Evolutionary conservation across 1,140 invertebrate genomes (phyloP).

Genomic region (Ips nitidus): DNA sequence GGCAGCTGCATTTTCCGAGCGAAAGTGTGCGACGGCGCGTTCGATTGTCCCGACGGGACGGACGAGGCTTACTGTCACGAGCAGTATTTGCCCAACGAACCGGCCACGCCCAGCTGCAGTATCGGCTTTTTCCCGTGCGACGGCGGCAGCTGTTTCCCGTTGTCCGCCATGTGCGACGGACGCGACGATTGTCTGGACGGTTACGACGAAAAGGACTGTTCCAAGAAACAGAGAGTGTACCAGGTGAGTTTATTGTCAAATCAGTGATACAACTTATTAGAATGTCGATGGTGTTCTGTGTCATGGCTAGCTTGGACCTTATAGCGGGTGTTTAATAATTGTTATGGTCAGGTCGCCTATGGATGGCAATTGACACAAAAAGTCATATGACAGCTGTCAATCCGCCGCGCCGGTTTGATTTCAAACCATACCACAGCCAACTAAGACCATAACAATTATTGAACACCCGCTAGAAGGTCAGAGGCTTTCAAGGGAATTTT

Average conservation of each 20-base stretch:
- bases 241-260: constrained; percentile 45
- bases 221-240: constrained; percentile 55
- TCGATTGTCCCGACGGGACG: constrained; percentile 75
- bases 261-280: too few species aligned
- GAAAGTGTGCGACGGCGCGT: constrained; percentile 66
- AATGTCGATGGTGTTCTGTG: too few species aligned
- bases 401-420: too few species aligned
- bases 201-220: constrained; percentile 71
- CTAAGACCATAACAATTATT: too few species aligned
- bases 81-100: constrained; percentile 45
- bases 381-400: too few species aligned
- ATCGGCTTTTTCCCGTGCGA: constrained; percentile 65
- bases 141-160: constrained; percentile 60
- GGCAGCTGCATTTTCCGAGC: constrained; percentile 65
- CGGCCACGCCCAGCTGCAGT: constrained; percentile 56
- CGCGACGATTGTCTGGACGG: constrained; percentile 69
- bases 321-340: too few species aligned
- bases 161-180: constrained; percentile 65
- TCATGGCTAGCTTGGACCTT: too few species aligned
- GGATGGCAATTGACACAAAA: too few species aligned
- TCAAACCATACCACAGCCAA: too few species aligned
- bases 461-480: too few species aligned
- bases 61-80: constrained; percentile 64
- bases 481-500: too few species aligned
- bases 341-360: too few species aligned